Base-by-base conservation (phyloP, 1,140 invertebrate species). In the Aphidius ervi region DNA sequence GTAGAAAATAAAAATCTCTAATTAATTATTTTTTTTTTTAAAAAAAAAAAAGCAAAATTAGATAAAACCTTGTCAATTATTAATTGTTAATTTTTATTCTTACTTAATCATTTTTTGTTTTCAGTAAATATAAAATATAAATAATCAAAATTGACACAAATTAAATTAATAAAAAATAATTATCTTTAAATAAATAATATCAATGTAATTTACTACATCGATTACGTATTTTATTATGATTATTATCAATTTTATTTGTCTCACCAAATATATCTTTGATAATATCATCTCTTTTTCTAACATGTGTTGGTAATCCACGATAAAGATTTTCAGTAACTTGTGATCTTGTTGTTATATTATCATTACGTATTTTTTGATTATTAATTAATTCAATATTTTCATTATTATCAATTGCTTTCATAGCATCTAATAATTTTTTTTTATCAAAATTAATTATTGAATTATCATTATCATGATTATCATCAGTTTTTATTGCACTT, bases 351-450 rank as follows among this genome's bases (percentile, higher is more conserved):
- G 43, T 56, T 2, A 57, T 55, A 46, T 61, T 72, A 43, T 68
- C 65, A 31, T n/a, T 58, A 54, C 63, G 45, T 55, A 58, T 69
- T 71, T 64, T 73, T 60, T 71, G 66, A 64, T 73, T 56, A 8
- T 57, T 56, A 48, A 67, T 39, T 65, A 73, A 73, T 43, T 82
- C 82, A 43, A 83, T 72, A 61, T 81, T 81, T 52, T 84, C 83
- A 40, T 82, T 84, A 65, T 84, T 77, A 69, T 88, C 86, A 54
- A 87, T 88, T 10, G 83, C 85, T 67, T 84, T 84, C 61, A 88
- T 78, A 1, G 84, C 82, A 10, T 85, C 85, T 56, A 88, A 73
- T 20, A 88, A 69, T 68, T 86, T 84, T 16, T 81, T 78, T 66
- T 87, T 87, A 50, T 82, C 80, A 40, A 78, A 79, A 69, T 56